These are phyloP conservation scores for Nineta flava DNA, from an alignment of 2,888 invertebrate genomes.

Conservation along the genomic window DNA sequence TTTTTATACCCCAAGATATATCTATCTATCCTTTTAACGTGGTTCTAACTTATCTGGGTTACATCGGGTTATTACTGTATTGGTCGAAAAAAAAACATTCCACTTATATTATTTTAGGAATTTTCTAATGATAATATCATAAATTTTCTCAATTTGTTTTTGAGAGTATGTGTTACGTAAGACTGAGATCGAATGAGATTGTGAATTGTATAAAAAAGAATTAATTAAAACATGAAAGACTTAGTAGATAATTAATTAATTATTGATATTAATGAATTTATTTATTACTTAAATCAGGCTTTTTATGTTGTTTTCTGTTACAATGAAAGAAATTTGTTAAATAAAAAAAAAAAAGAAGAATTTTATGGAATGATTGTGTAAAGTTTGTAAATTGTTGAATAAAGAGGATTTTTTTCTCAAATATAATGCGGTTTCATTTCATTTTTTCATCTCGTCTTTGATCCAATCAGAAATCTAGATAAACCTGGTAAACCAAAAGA, in stretches of 20 bases:
- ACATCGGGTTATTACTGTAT: no score
- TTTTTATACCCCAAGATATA: no score
- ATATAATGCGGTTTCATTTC: background rate
- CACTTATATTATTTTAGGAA: no score
- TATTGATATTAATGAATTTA: background rate
- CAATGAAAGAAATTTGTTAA: background rate
- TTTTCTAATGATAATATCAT: no score
- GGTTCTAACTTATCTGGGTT: no score
- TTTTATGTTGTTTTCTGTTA: constrained; percentile 2
- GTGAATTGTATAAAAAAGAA: background rate
- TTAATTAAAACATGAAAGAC: background rate
- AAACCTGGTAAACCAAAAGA: no score
- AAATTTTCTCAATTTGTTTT: background rate
- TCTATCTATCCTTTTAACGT: no score
- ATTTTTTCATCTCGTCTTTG: no score
- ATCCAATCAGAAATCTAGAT: no score
- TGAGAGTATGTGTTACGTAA: background rate
- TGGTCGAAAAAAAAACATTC: no score
- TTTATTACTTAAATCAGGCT: background rate
- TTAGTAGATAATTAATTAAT: background rate
- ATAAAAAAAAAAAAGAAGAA: background rate
- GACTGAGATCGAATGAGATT: background rate
- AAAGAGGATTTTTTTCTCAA: constrained; percentile 1
- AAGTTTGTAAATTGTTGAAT: constrained; percentile 6
- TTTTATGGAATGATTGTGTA: constrained; percentile 6